Evolutionary conservation across 1,140 invertebrate genomes (phyloP), one percentile per base, ranked within the genome.

Genomic region (Nilaparvata lugens): DNA sequence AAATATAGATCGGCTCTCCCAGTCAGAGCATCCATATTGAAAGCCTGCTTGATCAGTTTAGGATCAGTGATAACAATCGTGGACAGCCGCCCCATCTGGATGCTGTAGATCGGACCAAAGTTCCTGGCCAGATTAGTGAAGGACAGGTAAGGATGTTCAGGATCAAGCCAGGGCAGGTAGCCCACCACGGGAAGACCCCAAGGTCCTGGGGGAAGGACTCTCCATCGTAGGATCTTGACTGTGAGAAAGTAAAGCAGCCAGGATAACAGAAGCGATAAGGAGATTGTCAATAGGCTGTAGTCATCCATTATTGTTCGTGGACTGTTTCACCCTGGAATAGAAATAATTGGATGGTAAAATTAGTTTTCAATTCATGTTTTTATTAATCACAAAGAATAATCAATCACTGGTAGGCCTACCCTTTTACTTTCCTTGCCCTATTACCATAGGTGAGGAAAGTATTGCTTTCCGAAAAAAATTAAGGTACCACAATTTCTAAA

Each of bases 1-100:
- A 93, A 71, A 69, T 83, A 89, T 0, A 93, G 77, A 0, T 89
- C 88, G 0, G 90, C 88, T 55, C 89, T 74, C 13, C 84, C 87
- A 2, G 82, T 75, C 64, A 89, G 84, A 1, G 70, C 77, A 21
- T 89, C 85, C 67, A 83, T 83, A 0, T 80, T 74, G 35, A 93
- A 83, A 2, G 84, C 79, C 61, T 86, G 81, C 28, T 82, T 79
- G 2, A 93, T 77, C 18, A 89, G 60, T 45, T 80, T 76, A 4
- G 82, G 80, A 72, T 93, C 89, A 0, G 86, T 81, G 1, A 93
- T 65, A 1, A 93, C 79, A 1, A 93, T 81, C 60, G 87, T 81
- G 53, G 82, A 81, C 2, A 92, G 74, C 14, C 76, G 81, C 1
- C 91, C 91, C 78, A 93, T 78, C 43, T 75, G 72, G 7, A 93